These are phyloP conservation scores for Ceratina calcarata DNA, from an alignment of 1,140 invertebrate genomes.

Conservation along the genomic window DNA sequence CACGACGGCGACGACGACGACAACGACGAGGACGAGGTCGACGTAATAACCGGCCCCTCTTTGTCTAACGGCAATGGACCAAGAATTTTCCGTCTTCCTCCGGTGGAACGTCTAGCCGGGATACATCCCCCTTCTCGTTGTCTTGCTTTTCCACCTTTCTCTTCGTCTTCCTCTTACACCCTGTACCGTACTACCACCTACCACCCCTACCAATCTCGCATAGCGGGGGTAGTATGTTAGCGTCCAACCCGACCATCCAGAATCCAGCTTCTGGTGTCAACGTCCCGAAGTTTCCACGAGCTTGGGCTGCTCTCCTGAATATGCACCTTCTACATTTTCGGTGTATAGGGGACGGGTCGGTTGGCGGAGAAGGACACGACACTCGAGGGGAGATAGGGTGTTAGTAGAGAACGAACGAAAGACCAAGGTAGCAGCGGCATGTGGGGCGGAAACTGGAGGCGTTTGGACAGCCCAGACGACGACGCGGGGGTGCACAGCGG, in stretches of 20 bases:
- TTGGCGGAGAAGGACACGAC: slow-evolving; percentile 13
- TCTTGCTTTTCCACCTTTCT: slow-evolving; percentile 35
- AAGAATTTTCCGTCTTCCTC: slow-evolving; percentile 39
- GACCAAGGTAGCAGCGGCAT: neutral
- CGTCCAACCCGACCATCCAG: slow-evolving; percentile 65
- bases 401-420: neutral
- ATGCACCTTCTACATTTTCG: slow-evolving; percentile 58
- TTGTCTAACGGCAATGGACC: slow-evolving; percentile 34
- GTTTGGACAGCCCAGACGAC: slow-evolving; percentile 16
- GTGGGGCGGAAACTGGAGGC: slow-evolving; percentile 23
- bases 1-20: slow-evolving; percentile 56
- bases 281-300: slow-evolving; percentile 67
- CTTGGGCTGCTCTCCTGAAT: slow-evolving; percentile 62
- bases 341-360: slow-evolving; percentile 4
- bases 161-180: slow-evolving; percentile 42
- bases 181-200: slow-evolving; percentile 38
- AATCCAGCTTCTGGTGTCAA: slow-evolving; percentile 72
- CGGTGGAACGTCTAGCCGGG: slow-evolving; percentile 47
- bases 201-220: slow-evolving; percentile 23
- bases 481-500: neutral
- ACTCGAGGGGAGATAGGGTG: neutral
- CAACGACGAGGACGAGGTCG: slow-evolving; percentile 54
- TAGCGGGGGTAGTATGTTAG: slow-evolving; percentile 48
- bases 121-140: slow-evolving; percentile 32
- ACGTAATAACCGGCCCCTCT: slow-evolving; percentile 36